Base-by-base conservation (phyloP, 2,113 vertebrate species). In the Periophthalmus modestus region DNA sequence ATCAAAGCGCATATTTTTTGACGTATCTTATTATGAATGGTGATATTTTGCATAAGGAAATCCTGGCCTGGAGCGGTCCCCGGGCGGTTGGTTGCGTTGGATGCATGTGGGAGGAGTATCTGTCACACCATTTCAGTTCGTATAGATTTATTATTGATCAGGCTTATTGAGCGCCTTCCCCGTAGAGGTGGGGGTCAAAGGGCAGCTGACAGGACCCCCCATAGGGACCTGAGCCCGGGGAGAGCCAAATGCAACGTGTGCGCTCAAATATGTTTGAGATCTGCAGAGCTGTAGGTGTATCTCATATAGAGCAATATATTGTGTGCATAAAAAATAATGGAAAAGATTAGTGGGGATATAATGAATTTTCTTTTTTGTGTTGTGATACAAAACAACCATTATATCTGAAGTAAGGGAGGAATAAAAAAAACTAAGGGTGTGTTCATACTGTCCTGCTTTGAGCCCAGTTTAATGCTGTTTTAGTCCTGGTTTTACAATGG, bases 141-240 rank as follows among this genome's bases (percentile, higher is more conserved):
- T 50, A 84, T 85, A 39, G 83, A 89, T 89, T 81, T 74, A 66
- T 55, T 82, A 87, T 87, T 65, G 85, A 89, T 87, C 69, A 15
- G 75, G 23, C 62, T 33, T 78, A 87, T 87, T 84, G 88, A 87
- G 78, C 63, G 69, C 77, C 73, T 63, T 79, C 80, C 69, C 66
- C 18, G 75, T 54, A 63, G 77, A 19, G 66, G 11, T 43, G 61
- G 55, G 18, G 87, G 83, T 83, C 70, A 89, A 74, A 87, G 81
- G 83, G 82, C 83, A 87, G 66, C 73, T 81, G 79, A 84, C 82
- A 81, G 75, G 71, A 74, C 0, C 73, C 79, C 39, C 73, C 78
- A 50, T 15, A 39, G 80, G 55, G 69, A 24, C 71, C 13, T 7
- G 63, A 71, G 73, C 73, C 75, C 77, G 14, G 69, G 69, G 46